These are phyloP conservation scores for Synanceia verrucosa DNA, from an alignment of 2,797 vertebrate species.

Conservation along the genomic window DNA sequence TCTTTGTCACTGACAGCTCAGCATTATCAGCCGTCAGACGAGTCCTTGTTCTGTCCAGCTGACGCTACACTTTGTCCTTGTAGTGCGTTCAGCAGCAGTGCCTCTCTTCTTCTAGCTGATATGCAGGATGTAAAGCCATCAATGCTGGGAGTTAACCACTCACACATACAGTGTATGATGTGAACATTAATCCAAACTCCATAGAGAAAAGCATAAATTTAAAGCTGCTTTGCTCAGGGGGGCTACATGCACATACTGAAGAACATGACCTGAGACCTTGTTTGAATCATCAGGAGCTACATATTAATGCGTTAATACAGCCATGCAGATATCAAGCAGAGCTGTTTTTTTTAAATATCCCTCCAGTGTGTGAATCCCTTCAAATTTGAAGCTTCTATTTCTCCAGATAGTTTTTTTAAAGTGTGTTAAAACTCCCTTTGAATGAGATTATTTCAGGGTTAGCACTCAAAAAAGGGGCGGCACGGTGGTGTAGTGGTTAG, in stretches of 20 bases:
- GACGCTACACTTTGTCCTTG: slow-evolving; percentile 17
- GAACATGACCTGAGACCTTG: neutral
- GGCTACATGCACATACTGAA: neutral
- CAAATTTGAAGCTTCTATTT: no score
- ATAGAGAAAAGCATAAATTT: neutral
- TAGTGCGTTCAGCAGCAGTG: neutral
- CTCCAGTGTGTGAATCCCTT: neutral
- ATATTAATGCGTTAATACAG: neutral
- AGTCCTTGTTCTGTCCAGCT: slow-evolving; percentile 39
- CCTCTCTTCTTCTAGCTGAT: neutral
- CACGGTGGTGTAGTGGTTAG: no score
- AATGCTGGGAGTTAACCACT: neutral
- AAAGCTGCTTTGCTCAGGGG: no score
- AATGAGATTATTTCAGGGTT: neutral
- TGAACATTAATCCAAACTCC: neutral
- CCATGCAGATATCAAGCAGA: neutral
- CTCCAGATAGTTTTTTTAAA: no score
- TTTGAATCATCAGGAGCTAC: neutral
- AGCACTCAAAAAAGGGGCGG: no score
- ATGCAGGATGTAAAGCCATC: neutral
- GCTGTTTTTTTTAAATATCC: neutral
- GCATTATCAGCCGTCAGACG: slow-evolving; percentile 35
- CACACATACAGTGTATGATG: no score
- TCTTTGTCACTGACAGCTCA: slow-evolving; percentile 34
- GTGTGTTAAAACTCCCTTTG: neutral